Conservation (phyloP, 2,888 invertebrate genomes). For the Endomychus coccineus region DNA sequence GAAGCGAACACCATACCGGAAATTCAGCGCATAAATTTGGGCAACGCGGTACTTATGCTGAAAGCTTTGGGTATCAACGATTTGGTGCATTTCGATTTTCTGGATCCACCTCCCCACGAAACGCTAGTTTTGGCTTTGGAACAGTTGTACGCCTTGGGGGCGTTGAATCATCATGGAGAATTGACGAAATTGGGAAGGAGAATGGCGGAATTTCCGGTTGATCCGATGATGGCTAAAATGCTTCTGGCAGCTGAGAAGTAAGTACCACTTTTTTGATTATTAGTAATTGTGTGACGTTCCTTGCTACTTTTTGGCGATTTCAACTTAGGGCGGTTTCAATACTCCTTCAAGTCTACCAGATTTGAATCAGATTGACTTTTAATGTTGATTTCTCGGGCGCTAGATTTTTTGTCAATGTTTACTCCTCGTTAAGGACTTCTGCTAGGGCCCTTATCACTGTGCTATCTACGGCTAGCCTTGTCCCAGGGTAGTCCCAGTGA, state of each 20-base stretch:
- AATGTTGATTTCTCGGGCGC: too few relatives aligned
- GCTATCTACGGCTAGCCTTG: too few relatives aligned
- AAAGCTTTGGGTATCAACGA: slow-evolving; percentile 98
- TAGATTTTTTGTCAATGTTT: too few relatives aligned
- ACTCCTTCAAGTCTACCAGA: too few relatives aligned
- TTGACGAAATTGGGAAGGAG: slow-evolving; percentile 91
- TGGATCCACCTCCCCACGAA: slow-evolving; percentile 90
- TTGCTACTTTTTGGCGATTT: too few relatives aligned
- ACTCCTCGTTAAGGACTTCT: too few relatives aligned
- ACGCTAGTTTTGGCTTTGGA: slow-evolving; percentile 69
- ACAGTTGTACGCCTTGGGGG: slow-evolving; percentile 94
- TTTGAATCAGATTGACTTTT: too few relatives aligned
- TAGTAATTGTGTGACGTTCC: too few relatives aligned
- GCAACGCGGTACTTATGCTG: slow-evolving; percentile 93
- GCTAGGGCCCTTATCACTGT: too few relatives aligned
- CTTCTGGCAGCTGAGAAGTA: slow-evolving; percentile 92
- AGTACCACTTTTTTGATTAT: slow-evolving; percentile 35
- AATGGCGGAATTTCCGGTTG: slow-evolving; percentile 99
- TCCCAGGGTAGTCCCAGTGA: too few relatives aligned
- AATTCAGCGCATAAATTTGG: slow-evolving; percentile 94
- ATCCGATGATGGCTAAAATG: slow-evolving; percentile 99
- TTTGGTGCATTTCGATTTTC: slow-evolving; percentile 94
- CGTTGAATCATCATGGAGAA: slow-evolving; percentile 95
- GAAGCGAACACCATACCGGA: slow-evolving; percentile 98
- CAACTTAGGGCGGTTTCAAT: too few relatives aligned